Evolutionary conservation across 1,140 invertebrate genomes (phyloP).

Genomic region (Tetraneura akinire): DNA sequence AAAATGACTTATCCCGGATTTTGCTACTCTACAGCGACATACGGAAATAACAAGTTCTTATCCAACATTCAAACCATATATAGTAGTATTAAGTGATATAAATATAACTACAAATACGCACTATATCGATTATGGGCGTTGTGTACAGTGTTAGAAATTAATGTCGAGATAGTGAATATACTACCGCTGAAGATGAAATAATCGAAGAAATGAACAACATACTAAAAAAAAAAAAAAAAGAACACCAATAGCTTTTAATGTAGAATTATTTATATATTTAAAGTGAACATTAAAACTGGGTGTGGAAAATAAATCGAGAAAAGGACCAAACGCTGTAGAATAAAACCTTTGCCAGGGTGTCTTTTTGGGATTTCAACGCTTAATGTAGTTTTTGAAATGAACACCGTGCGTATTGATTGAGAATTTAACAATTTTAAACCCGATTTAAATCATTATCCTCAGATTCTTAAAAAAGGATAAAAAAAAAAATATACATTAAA

Average conservation of each 20-base stretch:
- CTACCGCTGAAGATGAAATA: background rate
- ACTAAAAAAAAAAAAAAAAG: background rate
- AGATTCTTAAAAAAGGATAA: no score
- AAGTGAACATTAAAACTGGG: background rate
- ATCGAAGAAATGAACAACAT: background rate
- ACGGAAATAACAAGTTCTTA: background rate
- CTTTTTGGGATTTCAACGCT: background rate
- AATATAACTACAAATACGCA: background rate
- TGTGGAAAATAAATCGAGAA: background rate
- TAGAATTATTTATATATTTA: background rate
- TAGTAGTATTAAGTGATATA: no score
- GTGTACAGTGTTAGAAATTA: background rate
- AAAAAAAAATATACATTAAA: no score
- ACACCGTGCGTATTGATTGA: no score
- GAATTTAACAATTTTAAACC: no score
- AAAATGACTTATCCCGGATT: background rate
- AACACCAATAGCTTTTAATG: background rate
- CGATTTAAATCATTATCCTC: no score
- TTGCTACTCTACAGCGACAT: background rate
- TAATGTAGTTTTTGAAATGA: no score
- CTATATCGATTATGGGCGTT: constrained; percentile 9
- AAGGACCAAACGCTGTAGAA: background rate
- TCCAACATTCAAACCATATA: no score
- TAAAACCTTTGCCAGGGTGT: background rate
- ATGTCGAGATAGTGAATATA: background rate